Evolutionary conservation across 2,888 invertebrate species (phyloP).

Genomic region (Deilephila porcellus): DNA sequence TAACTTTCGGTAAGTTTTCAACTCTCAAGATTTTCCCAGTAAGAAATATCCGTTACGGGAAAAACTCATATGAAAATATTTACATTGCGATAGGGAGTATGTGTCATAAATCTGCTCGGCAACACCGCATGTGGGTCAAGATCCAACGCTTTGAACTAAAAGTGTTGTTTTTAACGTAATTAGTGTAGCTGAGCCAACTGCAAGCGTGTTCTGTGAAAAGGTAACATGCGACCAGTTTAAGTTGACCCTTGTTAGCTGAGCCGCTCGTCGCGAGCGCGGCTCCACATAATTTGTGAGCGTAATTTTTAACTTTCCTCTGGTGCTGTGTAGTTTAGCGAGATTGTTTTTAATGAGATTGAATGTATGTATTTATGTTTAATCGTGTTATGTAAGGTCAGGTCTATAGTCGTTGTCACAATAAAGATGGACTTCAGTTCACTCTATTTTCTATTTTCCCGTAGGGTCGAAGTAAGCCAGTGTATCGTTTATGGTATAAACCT

Average conservation of each 20-base stretch:
- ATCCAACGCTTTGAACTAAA: constrained; percentile 55
- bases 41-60: too few species aligned
- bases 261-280: constrained; percentile 22
- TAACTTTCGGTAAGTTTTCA: too few species aligned
- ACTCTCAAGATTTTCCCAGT: too few species aligned
- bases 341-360: constrained; percentile 30
- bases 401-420: neutral
- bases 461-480: too few species aligned
- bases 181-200: constrained; percentile 69
- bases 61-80: neutral
- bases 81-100: neutral
- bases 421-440: neutral
- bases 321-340: constrained; percentile 32
- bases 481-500: too few species aligned
- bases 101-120: constrained; percentile 29
- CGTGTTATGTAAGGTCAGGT: neutral
- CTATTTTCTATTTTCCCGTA: neutral
- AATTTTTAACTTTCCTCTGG: constrained; percentile 7
- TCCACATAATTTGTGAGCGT: constrained; percentile 26
- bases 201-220: constrained; percentile 51
- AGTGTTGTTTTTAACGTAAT: constrained; percentile 77
- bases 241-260: constrained; percentile 33
- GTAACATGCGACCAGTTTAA: constrained; percentile 46
- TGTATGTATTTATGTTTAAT: constrained; percentile 7
- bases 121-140: constrained; percentile 55